Evolutionary conservation across 2,113 vertebrate species (phyloP).

Genomic region (Rhea pennata): DNA sequence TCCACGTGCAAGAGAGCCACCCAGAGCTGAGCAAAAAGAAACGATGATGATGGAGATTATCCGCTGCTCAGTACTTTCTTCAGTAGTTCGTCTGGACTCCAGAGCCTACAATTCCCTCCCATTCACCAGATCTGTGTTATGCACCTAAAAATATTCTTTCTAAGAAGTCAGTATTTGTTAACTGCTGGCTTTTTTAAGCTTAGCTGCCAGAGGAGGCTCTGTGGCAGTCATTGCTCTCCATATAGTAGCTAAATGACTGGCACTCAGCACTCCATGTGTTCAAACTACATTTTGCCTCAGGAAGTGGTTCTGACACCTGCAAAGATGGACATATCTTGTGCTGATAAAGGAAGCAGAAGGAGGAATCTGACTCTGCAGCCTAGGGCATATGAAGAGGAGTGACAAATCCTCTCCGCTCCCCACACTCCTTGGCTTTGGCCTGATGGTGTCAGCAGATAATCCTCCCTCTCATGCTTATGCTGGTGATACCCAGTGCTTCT

Average conservation of each 20-base stretch:
- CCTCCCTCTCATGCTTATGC: too few species aligned
- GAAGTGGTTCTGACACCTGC: background rate
- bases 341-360: background rate
- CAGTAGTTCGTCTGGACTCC: background rate
- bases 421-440: too few species aligned
- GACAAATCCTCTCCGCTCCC: too few species aligned
- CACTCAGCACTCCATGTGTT: background rate
- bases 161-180: background rate
- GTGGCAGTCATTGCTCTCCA: background rate
- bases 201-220: background rate
- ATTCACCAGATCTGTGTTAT: background rate
- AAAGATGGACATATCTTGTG: background rate
- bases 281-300: background rate
- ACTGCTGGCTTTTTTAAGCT: background rate
- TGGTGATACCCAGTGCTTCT: too few species aligned
- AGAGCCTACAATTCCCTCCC: background rate
- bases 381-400: background rate
- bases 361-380: background rate
- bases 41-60: background rate
- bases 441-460: too few species aligned
- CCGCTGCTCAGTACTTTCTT: background rate
- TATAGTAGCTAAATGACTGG: background rate
- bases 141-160: background rate
- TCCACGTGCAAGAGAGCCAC: background rate
- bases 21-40: background rate